Evolutionary conservation across 2,888 invertebrate genomes (phyloP), one percentile per base, ranked within the genome.

Genomic region (Iphiclides podalirius): DNA sequence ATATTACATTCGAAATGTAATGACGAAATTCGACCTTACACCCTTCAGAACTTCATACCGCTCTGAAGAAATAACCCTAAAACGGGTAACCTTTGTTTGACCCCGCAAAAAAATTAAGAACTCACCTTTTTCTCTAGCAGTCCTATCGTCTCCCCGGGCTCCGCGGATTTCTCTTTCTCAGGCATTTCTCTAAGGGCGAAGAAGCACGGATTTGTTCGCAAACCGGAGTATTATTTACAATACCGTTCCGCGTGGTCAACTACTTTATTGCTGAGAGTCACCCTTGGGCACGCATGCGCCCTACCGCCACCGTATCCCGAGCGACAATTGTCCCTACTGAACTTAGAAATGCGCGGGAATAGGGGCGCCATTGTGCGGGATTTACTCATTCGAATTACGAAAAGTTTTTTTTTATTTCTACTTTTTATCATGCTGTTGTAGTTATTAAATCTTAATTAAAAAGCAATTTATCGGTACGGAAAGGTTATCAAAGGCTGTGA

Each of bases 111-210:
- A 49, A 47, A 14, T 26, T 35, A 50, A 60, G 57, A 58, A 66
- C 85, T 66, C 63, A 87, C 87, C 81, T 84, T 86, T 64, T 79
- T 79, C 13, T 85, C 81, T 35, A 88, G 64, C 15, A 88, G 60
- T 45, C 76, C 74, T 37, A 87, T 80, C 2, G 73, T 85, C 59
- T 88, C 87, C 0, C 73, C 72, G 0, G 74, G 68, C 52, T 75
- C 71, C 15, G 53, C 48, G 43, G 56, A 52, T 51, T 67, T 69
- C 41, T 59, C 59, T 50, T 73, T 80, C 15, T 75, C 76, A 1
- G 64, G 52, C 83, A 87, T 88, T 61, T 60, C 69, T 44, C 50
- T 55, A 42, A n/a, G n/a, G 20, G 26, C 47, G 15, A 9, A 26
- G 36, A 38, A 15, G 15, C 20, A 16, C 6, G 11, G 26, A 43